Evolutionary conservation across 2,888 invertebrate species (phyloP), one percentile per base, ranked within the genome.

Genomic region (Oscheius sp.): DNA sequence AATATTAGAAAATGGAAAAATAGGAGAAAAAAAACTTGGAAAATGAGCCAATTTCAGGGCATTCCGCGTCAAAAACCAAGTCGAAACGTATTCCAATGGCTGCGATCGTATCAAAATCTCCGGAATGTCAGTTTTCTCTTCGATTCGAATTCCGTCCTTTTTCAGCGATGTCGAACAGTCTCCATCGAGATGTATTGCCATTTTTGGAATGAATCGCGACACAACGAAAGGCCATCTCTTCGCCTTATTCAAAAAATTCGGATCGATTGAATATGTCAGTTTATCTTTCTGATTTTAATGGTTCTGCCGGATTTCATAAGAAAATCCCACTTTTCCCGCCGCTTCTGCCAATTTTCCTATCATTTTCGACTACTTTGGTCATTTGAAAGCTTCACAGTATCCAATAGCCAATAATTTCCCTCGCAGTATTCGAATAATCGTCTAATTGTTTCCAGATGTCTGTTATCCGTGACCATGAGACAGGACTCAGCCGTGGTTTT

Each of bases 171-270:
- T 3, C 21, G 21, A 13, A 13, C 16, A 58, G 58, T 58, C n/a
- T 27, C 61, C 61, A 1, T 61, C 18, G n/a, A 35, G 21, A 25
- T 61, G 61, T 18, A 29, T 61, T 45, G 61, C 43, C n/a, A 61
- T 61, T 23, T 61, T 61, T 45, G 61, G 61, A 5, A 61, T 61
- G 61, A 61, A 45, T 25, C 43, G 18, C 18, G 13, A 35, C 45
- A 61, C 61, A 7, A 43, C 61, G 3, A 18, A 61, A 25, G 25
- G n/a, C 21, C 43, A 61, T n/a, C 21, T 61, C 1, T 61, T 61
- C 61, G n/a, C 9, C 43, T 35, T 61, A 16, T 61, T 61, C 61
- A 61, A 61, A 18, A 43, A 61, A 21, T 61, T 61, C 12, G 61
- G 61, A 41, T 43, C n/a, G 43, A 61, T 61, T 25, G 45, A 61